Base-by-base conservation (phyloP, 2,797 vertebrate species). In the Amniataba percoides region DNA sequence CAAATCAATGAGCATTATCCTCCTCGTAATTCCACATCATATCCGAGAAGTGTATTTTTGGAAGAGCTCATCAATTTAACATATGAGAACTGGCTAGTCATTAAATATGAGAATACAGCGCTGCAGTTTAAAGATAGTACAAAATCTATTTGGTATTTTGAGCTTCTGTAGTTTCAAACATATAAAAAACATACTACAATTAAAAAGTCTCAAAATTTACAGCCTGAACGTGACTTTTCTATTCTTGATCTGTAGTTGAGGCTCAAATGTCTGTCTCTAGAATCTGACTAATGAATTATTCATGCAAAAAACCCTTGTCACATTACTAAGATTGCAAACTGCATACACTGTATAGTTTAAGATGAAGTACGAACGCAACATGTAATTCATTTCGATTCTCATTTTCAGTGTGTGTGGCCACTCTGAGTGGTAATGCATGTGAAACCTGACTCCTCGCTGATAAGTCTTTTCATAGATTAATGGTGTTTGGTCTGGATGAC, bases 1-100 rank as follows among this genome's bases (percentile, higher is more conserved):
- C 77, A 86, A 87, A 92, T 94, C 91, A 87, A 94, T 92, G 78
- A 78, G 45, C 82, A 89, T 82, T 79, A 88, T 31, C 48, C 31
- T 73, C 21, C 82, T 88, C 80, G 82, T 89, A 66, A 87, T 77
- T 80, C 62, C 71, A 61, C 60, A 91, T 89, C 66, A 81, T 36
- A 81, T 73, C 55, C 42, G n/a, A 77, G 78, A 72, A 85, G 21
- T 65, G 16, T 77, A 86, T 83, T 84, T 84, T 78, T 52, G 43
- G 52, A 43, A 7, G 46, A 59, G 72, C 59, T 49, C 48, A 77
- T 80, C 57, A 83, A 67, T 75, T 58, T 45, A 67, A 62, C 46
- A 64, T 16, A 48, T 13, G 27, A 74, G 23, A 77, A 60, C 68
- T 53, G 48, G 53, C 51, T 46, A 27, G 62, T 73, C 69, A 63